These are phyloP conservation scores for Scaptomyza cyrtandrae DNA, from an alignment of 2,888 invertebrate genomes.

Conservation along the genomic window DNA sequence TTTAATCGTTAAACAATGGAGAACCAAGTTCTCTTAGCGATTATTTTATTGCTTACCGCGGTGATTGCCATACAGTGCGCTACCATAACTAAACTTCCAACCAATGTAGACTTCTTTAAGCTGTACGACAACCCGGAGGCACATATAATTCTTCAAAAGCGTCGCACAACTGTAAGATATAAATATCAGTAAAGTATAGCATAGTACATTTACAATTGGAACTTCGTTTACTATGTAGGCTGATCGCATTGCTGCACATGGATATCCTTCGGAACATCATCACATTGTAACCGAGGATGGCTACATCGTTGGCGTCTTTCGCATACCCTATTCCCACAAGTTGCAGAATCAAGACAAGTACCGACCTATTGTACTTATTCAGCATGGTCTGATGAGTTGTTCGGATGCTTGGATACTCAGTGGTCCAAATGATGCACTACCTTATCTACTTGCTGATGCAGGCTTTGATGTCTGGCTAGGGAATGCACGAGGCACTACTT, in stretches of 20 bases:
- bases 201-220: neutral
- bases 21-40: conserved; percentile 1
- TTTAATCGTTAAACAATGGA: conserved; percentile 18
- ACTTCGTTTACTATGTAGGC: conserved; percentile 20
- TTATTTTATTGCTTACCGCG: neutral
- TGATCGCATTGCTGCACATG: conserved; percentile 82
- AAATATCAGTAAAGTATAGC: neutral
- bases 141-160: conserved; percentile 41
- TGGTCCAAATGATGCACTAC: conserved; percentile 72
- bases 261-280: conserved; percentile 89
- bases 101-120: conserved; percentile 58
- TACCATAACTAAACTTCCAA: conserved; percentile 22
- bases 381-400: conserved; percentile 83
- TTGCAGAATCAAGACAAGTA: conserved; percentile 56
- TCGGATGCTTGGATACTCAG: conserved; percentile 78
- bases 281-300: conserved; percentile 73
- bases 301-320: conserved; percentile 75
- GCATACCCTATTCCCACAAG: conserved; percentile 76
- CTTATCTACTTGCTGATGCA: conserved; percentile 77
- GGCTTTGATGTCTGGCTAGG: conserved; percentile 83
- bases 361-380: conserved; percentile 84
- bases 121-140: conserved; percentile 64
- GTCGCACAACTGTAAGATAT: conserved; percentile 52
- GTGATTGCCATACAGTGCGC: conserved; percentile 14
- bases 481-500: conserved; percentile 77